phyloP scores from a whole-genome alignment of 1,140 invertebrate genomes.

The Druon quercuslanigerum region DNA sequence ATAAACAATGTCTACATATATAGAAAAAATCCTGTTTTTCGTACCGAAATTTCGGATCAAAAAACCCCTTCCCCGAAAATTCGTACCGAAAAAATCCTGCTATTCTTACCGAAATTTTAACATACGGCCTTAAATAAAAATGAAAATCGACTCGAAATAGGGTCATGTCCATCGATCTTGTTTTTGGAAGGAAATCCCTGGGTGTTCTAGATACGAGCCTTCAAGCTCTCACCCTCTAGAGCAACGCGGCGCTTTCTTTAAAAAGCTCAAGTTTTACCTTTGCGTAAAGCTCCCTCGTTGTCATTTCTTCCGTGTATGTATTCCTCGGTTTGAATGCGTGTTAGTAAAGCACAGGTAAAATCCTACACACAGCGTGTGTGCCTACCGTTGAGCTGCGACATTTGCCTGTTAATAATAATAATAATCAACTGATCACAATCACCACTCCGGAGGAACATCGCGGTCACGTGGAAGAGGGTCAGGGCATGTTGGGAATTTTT shows the following conservation, averaged over 20 bases:
- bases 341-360: background rate
- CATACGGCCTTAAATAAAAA: too few species aligned
- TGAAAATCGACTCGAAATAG: background rate
- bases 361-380: slow-evolving; percentile 20
- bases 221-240: slow-evolving; percentile 4
- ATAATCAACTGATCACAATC: slow-evolving; percentile 13
- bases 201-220: slow-evolving; percentile 7
- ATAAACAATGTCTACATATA: too few species aligned
- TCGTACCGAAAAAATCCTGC: too few species aligned
- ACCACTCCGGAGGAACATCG: slow-evolving; percentile 20
- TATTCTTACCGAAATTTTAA: too few species aligned
- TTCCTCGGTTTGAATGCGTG: background rate
- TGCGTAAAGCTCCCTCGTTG: slow-evolving; percentile 72
- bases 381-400: background rate
- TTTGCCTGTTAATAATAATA: slow-evolving; percentile 3
- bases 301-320: slow-evolving; percentile 55
- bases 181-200: slow-evolving; percentile 3
- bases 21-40: too few species aligned
- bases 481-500: background rate
- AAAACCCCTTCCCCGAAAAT: too few species aligned
- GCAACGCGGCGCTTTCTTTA: background rate
- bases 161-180: background rate
- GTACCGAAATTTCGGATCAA: too few species aligned
- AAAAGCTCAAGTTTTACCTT: slow-evolving; percentile 61
- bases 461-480: slow-evolving; percentile 5